Evolutionary conservation across 2,113 vertebrate species (phyloP).

Genomic region (Sapayoa aenigma): DNA sequence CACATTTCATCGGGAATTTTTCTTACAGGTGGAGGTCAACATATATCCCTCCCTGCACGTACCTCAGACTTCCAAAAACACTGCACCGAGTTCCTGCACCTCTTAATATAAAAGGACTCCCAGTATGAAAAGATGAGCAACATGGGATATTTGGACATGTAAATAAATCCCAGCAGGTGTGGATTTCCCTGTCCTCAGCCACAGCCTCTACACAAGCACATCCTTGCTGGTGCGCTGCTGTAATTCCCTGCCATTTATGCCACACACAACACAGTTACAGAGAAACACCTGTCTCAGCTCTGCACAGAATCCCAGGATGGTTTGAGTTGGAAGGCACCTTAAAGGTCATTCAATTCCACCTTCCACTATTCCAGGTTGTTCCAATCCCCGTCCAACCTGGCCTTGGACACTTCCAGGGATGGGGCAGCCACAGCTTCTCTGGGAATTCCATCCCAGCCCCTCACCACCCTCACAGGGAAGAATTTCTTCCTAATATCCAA

Average conservation of each 20-base stretch:
- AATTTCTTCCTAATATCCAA: background rate
- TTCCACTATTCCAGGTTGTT: background rate
- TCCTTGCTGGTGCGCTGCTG: accelerated
- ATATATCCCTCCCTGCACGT: background rate
- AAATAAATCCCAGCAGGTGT: accelerated
- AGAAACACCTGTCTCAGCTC: background rate
- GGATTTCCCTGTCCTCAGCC: background rate
- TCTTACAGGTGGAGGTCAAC: background rate
- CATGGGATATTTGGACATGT: accelerated
- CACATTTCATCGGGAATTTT: accelerated
- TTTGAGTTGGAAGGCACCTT: background rate
- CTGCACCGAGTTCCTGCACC: background rate
- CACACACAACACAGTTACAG: accelerated
- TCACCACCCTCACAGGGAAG: background rate
- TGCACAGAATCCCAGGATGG: background rate
- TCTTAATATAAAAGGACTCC: background rate
- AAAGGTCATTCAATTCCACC: background rate
- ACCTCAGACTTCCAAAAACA: background rate
- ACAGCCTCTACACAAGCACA: background rate
- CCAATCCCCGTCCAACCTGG: background rate
- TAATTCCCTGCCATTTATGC: accelerated
- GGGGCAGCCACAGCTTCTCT: background rate
- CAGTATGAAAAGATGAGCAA: accelerated
- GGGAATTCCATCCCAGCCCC: background rate
- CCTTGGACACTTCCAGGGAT: background rate